Evolutionary conservation across 1,140 invertebrate genomes (phyloP), one percentile per base, ranked within the genome.

Genomic region (Babylonia areolata): DNA sequence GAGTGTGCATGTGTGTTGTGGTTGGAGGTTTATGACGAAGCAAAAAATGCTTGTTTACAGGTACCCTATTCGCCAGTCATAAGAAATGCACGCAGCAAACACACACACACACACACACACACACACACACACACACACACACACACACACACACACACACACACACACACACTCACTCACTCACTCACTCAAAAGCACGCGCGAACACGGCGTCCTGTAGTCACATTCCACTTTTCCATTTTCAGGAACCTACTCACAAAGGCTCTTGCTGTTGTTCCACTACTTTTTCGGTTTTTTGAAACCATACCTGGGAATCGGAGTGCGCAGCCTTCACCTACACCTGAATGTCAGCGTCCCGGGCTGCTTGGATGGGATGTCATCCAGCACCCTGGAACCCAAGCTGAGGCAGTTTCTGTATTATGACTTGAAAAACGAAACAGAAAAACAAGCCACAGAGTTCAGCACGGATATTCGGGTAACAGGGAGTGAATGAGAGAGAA

Each of bases 251-350:
- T 1, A 51, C 23, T 80, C 78, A 35, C 42, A 80, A 40, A 80
- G 78, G 85, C 85, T 86, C 0, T 54, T 86, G 78, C 85, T 81
- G 33, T 31, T 86, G 77, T 71, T 81, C 64, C 78, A 81, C 78
- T 86, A 78, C 85, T 86, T 81, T 39, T 86, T 64, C 64, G 85
- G 85, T 35, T 54, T 86, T 1, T 39, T 86, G 37, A 69, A 81
- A 33, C 78, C 79, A 1, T 86, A 69, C 78, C 9, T 86, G 54
- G 6, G 20, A 37, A 35, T 81, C 11, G 73, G 85, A 28, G 31
- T 54, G 2, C 40, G 33, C 28, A 54, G 1, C 12, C 31, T 58
- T 12, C 40, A 81, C 58, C 77, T 86, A 11, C 23, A 9, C 9
- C 40, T 86, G 46, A 31, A 1, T 6, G 33, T 86, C 39, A 71